Percentiles rank a stretch among this genome's conserved stretches.
These are phyloP conservation scores for Galerucella calmariensis DNA, from an alignment of 2,888 invertebrate species.

Conservation along the genomic window DNA sequence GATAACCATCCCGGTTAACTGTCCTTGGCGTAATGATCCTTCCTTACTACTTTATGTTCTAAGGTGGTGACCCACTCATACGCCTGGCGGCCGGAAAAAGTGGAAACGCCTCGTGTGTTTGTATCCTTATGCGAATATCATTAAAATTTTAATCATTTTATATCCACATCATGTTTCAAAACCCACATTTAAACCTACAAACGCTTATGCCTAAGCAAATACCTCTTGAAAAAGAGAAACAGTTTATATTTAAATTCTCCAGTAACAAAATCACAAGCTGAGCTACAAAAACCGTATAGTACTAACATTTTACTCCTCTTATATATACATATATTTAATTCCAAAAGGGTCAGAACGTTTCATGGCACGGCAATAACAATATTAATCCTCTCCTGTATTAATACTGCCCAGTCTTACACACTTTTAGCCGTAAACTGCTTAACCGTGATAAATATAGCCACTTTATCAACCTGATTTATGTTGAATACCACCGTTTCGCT, in stretches of 20 bases:
- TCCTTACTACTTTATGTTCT: too few relatives aligned
- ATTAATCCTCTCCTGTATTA: conserved; percentile 38
- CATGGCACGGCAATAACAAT: conserved; percentile 38
- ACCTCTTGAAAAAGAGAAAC: not conserved
- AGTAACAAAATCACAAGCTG: conserved; percentile 1
- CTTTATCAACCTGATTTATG: conserved; percentile 42
- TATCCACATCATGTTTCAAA: not conserved
- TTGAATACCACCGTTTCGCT: conserved; percentile 25
- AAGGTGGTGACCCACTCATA: too few relatives aligned
- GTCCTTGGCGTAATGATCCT: too few relatives aligned
- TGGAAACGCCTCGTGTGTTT: too few relatives aligned
- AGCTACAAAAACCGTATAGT: not conserved
- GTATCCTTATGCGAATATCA: too few relatives aligned
- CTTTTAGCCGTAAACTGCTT: conserved; percentile 40
- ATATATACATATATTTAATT: conserved; percentile 31
- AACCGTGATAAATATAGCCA: conserved; percentile 39
- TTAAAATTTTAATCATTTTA: not conserved
- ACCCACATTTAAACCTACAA: not conserved
- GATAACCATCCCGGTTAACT: too few relatives aligned
- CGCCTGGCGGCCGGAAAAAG: too few relatives aligned
- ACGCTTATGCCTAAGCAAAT: not conserved
- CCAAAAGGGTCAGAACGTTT: conserved; percentile 26
- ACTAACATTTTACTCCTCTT: conserved; percentile 16
- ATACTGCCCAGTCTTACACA: conserved; percentile 36
- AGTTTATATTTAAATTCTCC: not conserved